A percentile compares a stretch with the other conserved stretches of the same genome.
Conservation (phyloP, 2,113 vertebrate genomes). For the Heterocephalus glaber region DNA sequence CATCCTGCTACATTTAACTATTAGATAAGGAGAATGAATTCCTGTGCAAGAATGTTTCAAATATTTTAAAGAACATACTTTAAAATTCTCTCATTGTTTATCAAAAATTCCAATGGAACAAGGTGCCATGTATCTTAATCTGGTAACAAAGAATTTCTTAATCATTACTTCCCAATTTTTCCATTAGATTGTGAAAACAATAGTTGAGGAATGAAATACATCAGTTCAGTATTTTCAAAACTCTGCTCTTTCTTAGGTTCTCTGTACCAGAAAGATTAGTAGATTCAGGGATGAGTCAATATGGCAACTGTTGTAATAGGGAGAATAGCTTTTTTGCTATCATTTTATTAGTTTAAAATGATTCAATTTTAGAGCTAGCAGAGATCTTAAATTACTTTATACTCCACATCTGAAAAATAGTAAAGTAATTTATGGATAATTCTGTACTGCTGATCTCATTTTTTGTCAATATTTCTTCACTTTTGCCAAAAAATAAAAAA, state of each 20-base stretch:
- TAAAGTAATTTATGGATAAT: conserved; percentile 44
- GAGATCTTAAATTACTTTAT: conserved; percentile 15
- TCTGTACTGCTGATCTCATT: background rate
- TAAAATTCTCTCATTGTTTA: background rate
- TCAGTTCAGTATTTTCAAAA: background rate
- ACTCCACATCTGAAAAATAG: background rate
- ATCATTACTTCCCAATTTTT: background rate
- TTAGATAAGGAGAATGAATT: background rate
- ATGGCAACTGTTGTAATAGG: background rate
- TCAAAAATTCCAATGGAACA: conserved; percentile 4
- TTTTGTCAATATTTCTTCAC: background rate
- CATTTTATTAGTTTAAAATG: conserved; percentile 24
- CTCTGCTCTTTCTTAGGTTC: background rate
- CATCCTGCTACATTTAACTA: background rate
- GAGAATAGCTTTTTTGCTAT: background rate
- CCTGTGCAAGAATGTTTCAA: background rate
- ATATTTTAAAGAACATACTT: background rate
- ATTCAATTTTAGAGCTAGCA: background rate
- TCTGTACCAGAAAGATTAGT: background rate
- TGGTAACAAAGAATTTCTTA: background rate
- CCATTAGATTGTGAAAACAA: background rate
- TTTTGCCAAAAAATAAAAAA: background rate
- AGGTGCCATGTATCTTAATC: background rate
- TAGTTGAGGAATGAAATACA: background rate
- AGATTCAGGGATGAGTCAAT: background rate